Base-by-base conservation (phyloP, 2,113 vertebrate species). In the Pelecanus crispus region DNA sequence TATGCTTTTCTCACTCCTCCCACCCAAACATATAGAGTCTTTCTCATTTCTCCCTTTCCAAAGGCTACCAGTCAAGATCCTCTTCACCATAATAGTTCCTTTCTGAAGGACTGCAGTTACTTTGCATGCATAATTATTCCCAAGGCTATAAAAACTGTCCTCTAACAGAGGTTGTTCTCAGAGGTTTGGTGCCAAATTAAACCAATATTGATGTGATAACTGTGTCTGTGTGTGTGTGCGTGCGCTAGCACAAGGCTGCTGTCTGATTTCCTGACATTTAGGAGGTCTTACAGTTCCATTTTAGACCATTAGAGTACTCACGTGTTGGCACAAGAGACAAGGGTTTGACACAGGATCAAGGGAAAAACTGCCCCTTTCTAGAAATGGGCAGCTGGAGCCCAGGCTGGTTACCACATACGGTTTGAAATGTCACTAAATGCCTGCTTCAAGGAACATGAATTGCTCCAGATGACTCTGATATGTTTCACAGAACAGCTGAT, bases 331-430 rank as follows among this genome's bases (percentile, higher is more conserved):
- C 21, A 83, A 56, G 16, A 80, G 62, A 61, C 22, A 81, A 61
- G 13, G 9, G 14, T 81, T 77, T 78, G 63, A 89, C 36, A 34
- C 3, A 61, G 3, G 6, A 73, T 62, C 36, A 78, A 47, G 32
- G 29, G 19, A 47, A 83, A 81, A 75, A 29, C 5, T 38, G 32
- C 4, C 5, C 8, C 5, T 90, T 80, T 80, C 42, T 74, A 58
- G 38, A 74, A 91, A 75, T 8, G 11, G 22, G 32, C 38, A 75
- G 29, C 47, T 90, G 56, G 34, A 63, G 31, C 29, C 17, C 5
- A 2, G 18, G 22, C 22, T 66, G 10, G 16, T 63, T 74, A 59
- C 32, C 3, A 26, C 9, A 44, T 4, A 9, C 0, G 2, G 20
- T 75, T 78, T 81, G 59, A 93, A 94, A 81, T 42, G 44, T 28